Evolutionary conservation across 2,113 vertebrate genomes (phyloP), one percentile per base, ranked within the genome.

Genomic region (Bettongia penicillata): DNA sequence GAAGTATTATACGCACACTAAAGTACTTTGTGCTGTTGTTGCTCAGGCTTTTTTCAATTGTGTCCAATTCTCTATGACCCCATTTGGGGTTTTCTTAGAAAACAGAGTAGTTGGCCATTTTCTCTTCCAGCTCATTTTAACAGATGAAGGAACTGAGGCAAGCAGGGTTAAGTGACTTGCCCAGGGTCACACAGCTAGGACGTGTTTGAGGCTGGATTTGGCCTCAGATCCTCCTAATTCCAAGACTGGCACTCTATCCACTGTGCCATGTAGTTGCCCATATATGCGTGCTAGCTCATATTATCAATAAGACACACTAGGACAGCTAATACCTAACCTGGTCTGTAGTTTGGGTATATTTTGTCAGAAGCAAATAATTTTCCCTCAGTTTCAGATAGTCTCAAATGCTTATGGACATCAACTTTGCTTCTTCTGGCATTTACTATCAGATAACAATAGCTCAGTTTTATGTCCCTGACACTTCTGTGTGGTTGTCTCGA

Each of bases 391-490:
- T 47, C 47, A 92, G 8, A 37, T 37, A 28, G 68, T 47, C 26
- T 92, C 28, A 92, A 28, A 51, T 89, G 14, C 31, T 53, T 91
- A 2, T 37, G 8, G 23, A 52, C 53, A 28, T 94, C 48, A 57
- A 43, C 37, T 52, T 50, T 48, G 57, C 47, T 51, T 43, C 61
- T 47, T 7, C 3, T 11, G 47, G 51, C 91, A 55, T 84, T 48
- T 47, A 51, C 2, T 51, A 77, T 68, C 22, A 53, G 24, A n/a
- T 96, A 92, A 14, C 16, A 0, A 91, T 91, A 94, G 90, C 93
- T 96, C 16, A 55, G 94, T 90, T 97, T 96, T 50, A 90, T 93
- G 49, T 51, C 91, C 48, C 90, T 91, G 11, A 52, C 37, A 89
- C 48, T 23, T 51, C 31, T 93, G 68, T 93, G 55, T 4, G 55